Evolutionary conservation across 2,888 invertebrate species (phyloP), one percentile per base, ranked within the genome.

Genomic region (Amiota mariae): DNA sequence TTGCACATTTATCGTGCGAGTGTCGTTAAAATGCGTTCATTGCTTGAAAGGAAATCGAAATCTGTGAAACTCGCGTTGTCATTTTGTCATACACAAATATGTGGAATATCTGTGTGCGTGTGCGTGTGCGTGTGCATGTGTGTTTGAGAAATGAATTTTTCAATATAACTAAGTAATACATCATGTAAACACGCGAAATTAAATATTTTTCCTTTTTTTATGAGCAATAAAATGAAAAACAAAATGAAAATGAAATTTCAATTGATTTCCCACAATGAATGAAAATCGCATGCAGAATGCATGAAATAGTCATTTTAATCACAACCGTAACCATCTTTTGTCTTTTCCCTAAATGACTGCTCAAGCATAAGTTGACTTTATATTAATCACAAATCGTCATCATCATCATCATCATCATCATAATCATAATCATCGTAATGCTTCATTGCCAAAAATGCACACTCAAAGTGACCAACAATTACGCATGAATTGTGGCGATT

Each of bases 1-100:
- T 78, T 75, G 11, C 54, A 18, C 59, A 54, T 71, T 71, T 64
- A 48, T 66, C 66, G 66, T 66, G 66, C 48, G 48, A 48, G 56
- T 48, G 36, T 70, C 70, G 70, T 56, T 70, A 70, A 56, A 57
- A 54, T 56, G 70, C 48, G 54, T 70, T 54, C 70, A 36, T 70
- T 70, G 15, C 59, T 20, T n/a, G 10, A 47, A 36, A 47, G 8
- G 18, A 66, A 66, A 48, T 66, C 49, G 48, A 64, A 64, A 47
- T 36, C 46, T 36, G 36, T 36, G 36, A 36, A 6, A 36, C 36
- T 36, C 36, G 36, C 6, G 6, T 6, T 6, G 36, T 36, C 36
- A 36, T 36, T 6, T 36, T 36, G 36, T 36, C 36, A 36, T 36
- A 6, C 36, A 36, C 36, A 36, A 0, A 36, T 36, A 6, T 36